Evolutionary conservation across 2,113 vertebrate genomes (phyloP), one percentile per base, ranked within the genome.

Genomic region (Ptilonorhynchus violaceus): DNA sequence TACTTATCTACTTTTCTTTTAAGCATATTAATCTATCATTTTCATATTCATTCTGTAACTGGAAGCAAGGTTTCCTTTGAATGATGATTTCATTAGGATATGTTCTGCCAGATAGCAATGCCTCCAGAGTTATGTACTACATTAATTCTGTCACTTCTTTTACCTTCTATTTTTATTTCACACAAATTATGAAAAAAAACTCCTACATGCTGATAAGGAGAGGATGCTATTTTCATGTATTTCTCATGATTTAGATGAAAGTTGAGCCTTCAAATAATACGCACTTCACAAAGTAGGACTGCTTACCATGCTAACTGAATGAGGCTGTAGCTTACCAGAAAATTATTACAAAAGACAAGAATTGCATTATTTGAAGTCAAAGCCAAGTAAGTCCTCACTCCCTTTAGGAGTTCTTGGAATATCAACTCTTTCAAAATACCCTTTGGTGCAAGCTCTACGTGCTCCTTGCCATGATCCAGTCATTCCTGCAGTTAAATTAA

Each of bases 41-140:
- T 94, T 93, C 50, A 76, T 80, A 82, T 72, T 83, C 13, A 73
- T 94, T 85, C 58, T 85, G 72, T 85, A 93, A 94, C 89, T 82
- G 93, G 77, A 93, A 95, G 64, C 80, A 44, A 91, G 84, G 69
- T 87, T 66, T 91, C 46, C 70, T 80, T 14, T 97, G 96, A 85
- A 76, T 78, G 85, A 96, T 96, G 93, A 95, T 70, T 96, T 96
- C 95, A 96, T 97, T 96, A 97, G 77, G 86, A 94, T 64, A 92
- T 96, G 66, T 88, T 96, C 53, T 93, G 79, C 89, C 72, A 87
- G 78, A 70, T 30, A 92, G 59, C 24, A 0, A 52, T 91, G 86
- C 80, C 85, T 76, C 74, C 73, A 85, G 82, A 95, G 52, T 80
- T 92, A 93, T 63, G 23, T 88, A 59, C 79, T 85, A 76, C 47